Conservation (phyloP, 1,140 invertebrate species). For the Phthorimaea operculella region DNA sequence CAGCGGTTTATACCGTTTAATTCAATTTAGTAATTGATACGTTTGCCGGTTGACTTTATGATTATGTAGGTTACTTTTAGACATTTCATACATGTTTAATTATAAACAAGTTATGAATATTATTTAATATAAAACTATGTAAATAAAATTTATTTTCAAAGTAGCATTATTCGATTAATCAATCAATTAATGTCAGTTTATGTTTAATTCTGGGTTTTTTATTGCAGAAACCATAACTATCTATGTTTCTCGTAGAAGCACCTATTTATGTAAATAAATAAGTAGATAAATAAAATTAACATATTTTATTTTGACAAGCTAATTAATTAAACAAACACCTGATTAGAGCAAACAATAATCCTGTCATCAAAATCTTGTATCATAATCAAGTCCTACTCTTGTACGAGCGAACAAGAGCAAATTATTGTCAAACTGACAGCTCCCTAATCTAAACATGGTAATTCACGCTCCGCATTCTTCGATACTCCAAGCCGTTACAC, state of each 20-base stretch:
- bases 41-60: slow-evolving; percentile 46
- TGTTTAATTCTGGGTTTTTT: not conserved
- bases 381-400: slow-evolving; percentile 15
- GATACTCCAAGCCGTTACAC: slow-evolving; percentile 53
- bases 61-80: too few species aligned
- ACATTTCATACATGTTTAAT: too few species aligned
- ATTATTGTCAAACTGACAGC: slow-evolving; percentile 58
- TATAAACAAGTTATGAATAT: too few species aligned
- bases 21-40: slow-evolving; percentile 68
- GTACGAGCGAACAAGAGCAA: slow-evolving; percentile 39
- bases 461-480: slow-evolving; percentile 65
- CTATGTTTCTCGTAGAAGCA: not conserved
- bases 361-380: not conserved
- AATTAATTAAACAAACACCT: not conserved
- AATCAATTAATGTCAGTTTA: not conserved
- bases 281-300: not conserved
- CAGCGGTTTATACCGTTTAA: slow-evolving; percentile 63
- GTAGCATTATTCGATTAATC: not conserved
- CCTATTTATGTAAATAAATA: not conserved
- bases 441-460: slow-evolving; percentile 55
- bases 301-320: not conserved
- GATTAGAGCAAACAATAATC: not conserved
- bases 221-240: not conserved
- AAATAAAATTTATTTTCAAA: too few species aligned
- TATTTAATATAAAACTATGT: too few species aligned